phyloP scores from a whole-genome alignment of 2,113 vertebrate species.

The Mesoclemmys tuberculata region DNA sequence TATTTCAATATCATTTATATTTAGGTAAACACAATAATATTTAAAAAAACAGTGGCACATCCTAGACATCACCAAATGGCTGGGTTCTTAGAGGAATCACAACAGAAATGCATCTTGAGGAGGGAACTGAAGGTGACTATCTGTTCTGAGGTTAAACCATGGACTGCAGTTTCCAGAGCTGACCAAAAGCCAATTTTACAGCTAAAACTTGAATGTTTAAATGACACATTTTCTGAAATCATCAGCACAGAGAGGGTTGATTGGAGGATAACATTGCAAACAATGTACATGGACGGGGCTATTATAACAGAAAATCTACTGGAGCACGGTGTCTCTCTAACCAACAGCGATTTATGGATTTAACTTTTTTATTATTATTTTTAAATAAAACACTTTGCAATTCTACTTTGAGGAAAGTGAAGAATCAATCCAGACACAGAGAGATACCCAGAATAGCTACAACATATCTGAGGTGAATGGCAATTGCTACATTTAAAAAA shows the following conservation, averaged over 20 bases:
- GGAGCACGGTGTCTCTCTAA: neutral
- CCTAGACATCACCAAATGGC: neutral
- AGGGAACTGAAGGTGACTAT: neutral
- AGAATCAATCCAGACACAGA: conserved; percentile 56
- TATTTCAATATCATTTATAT: neutral
- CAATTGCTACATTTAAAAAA: neutral
- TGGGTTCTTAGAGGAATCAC: neutral
- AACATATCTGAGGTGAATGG: neutral
- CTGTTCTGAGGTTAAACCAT: neutral
- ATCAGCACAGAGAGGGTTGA: conserved; percentile 33
- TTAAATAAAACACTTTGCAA: conserved; percentile 33
- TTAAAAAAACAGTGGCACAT: neutral
- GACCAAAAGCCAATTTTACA: conserved; percentile 36
- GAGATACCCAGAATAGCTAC: neutral
- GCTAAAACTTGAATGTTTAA: conserved; percentile 12
- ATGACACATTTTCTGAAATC: conserved; percentile 35
- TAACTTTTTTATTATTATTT: neutral
- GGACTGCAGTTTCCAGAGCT: conserved; percentile 14
- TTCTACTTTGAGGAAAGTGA: neutral
- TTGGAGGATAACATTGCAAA: conserved; percentile 11
- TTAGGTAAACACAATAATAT: neutral
- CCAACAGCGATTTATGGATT: neutral
- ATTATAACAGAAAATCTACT: neutral
- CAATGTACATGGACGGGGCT: neutral
- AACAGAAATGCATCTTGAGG: neutral